Evolutionary conservation across 2,113 vertebrate species (phyloP).

Genomic region (Isichthys henryi): DNA sequence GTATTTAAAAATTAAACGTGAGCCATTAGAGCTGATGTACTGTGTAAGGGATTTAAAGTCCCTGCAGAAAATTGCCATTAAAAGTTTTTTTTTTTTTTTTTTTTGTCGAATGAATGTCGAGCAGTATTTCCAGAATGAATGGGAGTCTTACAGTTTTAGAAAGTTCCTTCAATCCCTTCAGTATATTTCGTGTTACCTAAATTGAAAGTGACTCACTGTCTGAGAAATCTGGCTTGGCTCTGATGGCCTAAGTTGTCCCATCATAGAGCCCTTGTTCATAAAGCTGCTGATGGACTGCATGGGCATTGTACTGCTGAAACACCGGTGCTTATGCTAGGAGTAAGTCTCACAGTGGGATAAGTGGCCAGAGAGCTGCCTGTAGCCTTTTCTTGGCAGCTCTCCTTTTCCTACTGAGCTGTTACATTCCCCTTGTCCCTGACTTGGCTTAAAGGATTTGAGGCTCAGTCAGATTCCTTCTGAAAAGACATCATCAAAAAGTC

Average conservation of each 20-base stretch:
- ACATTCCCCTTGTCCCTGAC: background rate
- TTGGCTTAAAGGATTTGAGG: background rate
- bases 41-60: background rate
- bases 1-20: background rate
- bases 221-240: background rate
- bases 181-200: background rate
- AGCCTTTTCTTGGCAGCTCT: background rate
- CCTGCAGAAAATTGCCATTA: background rate
- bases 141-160: background rate
- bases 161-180: background rate
- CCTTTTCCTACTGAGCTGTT: background rate
- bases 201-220: background rate
- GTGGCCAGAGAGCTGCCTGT: background rate
- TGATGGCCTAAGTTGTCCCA: background rate
- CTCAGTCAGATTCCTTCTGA: background rate
- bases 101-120: background rate
- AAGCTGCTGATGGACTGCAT: background rate
- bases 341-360: background rate
- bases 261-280: conserved; percentile 11
- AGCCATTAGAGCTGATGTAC: background rate
- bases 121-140: background rate
- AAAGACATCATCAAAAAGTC: background rate
- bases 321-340: too few relatives aligned
- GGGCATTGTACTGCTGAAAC: background rate
- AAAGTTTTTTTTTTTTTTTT: background rate